Evolutionary conservation across 2,113 vertebrate species (phyloP).

Genomic region (Morone saxatilis): DNA sequence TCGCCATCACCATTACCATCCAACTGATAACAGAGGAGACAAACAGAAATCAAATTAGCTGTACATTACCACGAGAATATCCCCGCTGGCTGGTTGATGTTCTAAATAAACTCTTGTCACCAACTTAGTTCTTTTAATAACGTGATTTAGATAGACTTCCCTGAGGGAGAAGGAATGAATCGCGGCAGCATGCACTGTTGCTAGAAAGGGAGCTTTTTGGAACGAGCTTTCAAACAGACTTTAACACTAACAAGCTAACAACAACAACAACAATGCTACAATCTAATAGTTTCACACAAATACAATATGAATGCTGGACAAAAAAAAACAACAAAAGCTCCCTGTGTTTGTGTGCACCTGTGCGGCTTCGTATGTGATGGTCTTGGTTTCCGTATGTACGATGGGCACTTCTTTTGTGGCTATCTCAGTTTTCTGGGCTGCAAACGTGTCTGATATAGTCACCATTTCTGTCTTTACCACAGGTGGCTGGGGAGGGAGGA

Average conservation of each 20-base stretch:
- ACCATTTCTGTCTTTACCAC: constrained; percentile 99
- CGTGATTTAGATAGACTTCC: neutral
- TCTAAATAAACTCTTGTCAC: neutral
- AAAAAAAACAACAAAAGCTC: neutral
- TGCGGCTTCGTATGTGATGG: constrained; percentile 98
- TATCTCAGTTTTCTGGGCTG: constrained; percentile 97
- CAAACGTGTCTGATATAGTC: constrained; percentile 96
- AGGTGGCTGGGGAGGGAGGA: constrained; percentile 90
- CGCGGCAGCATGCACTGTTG: constrained; percentile 39
- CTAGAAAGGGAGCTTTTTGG: constrained; percentile 42
- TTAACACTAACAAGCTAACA: neutral
- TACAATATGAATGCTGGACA: neutral
- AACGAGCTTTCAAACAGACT: neutral
- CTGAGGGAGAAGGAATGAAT: constrained; percentile 24
- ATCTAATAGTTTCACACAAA: constrained; percentile 20
- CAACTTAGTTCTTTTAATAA: neutral
- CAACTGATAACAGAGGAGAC: constrained; percentile 81
- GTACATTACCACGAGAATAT: neutral
- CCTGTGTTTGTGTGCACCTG: constrained; percentile 86
- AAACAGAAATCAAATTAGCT: neutral
- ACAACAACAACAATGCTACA: neutral
- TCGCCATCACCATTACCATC: constrained; percentile 89
- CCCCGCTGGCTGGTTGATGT: neutral
- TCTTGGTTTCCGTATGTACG: constrained; percentile 99
- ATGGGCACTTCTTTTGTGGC: constrained; percentile 99